Conservation (phyloP, 1,140 invertebrate species). For the Aphidius ervi region DNA sequence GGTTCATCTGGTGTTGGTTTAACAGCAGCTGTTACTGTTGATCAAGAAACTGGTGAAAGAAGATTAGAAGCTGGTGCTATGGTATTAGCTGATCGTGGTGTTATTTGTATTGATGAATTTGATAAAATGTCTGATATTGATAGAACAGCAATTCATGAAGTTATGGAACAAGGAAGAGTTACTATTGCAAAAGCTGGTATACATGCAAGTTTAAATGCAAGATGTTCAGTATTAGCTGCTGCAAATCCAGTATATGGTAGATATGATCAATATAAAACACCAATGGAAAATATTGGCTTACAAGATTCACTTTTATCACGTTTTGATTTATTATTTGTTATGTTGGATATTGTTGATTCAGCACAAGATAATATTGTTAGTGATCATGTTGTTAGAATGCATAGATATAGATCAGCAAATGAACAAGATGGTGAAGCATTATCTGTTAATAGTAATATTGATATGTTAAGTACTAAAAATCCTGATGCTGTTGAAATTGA, state of each 20-base stretch:
- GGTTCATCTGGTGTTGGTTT: conserved; percentile 96
- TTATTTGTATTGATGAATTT: conserved; percentile 99
- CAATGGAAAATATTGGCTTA: conserved; percentile 99
- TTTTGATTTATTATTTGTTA: conserved; percentile 98
- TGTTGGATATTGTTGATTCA: conserved; percentile 88
- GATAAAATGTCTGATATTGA: conserved; percentile 99
- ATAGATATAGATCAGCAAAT: conserved; percentile 83
- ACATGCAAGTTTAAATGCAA: conserved; percentile 94
- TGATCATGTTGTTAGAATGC: conserved; percentile 96
- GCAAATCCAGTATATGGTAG: conserved; percentile 99
- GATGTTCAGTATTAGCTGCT: conserved; percentile 96
- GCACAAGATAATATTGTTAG: conserved; percentile 89
- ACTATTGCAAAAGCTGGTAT: conserved; percentile 99
- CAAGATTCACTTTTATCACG: conserved; percentile 98
- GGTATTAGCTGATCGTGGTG: conserved; percentile 97
- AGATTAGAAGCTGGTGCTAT: conserved; percentile 97
- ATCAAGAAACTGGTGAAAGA: conserved; percentile 88
- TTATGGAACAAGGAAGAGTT: conserved; percentile 93
- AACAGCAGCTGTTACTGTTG: conserved; percentile 95
- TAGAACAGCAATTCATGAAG: conserved; percentile 98
- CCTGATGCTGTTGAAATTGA: conserved; percentile 60
- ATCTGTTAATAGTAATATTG: conserved; percentile 72
- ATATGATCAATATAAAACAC: conserved; percentile 98
- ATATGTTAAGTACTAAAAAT: conserved; percentile 79
- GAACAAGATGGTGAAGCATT: conserved; percentile 95